phyloP scores from a whole-genome alignment of 2,888 invertebrate genomes.

The Kryphioiulus occultus region DNA sequence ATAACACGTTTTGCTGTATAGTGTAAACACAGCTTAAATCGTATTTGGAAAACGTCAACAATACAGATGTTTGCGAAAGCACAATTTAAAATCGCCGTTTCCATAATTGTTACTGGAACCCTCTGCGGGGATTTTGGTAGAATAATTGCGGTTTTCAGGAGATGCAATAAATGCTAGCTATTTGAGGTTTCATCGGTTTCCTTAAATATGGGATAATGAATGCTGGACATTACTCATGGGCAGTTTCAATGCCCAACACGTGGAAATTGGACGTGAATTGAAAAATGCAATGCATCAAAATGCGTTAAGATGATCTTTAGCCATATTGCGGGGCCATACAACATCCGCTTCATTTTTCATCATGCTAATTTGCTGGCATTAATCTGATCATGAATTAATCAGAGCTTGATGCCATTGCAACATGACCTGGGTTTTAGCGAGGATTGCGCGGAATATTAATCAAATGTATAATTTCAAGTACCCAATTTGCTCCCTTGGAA shows the following conservation, averaged over 20 bases:
- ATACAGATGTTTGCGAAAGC: no score
- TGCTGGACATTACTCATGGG: not conserved
- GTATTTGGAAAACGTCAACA: no score
- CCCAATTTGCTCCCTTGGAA: not conserved
- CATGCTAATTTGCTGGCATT: not conserved
- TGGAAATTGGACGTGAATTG: not conserved
- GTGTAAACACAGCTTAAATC: no score
- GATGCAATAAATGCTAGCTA: not conserved
- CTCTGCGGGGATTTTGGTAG: not conserved
- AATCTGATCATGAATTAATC: constrained; percentile 28
- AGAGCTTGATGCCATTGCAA: not conserved
- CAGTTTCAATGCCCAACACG: not conserved
- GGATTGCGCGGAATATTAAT: not conserved
- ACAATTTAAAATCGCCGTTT: no score
- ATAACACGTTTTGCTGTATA: no score
- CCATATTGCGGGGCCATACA: not conserved
- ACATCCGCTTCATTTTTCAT: constrained; percentile 10
- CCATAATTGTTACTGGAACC: no score
- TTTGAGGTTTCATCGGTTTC: not conserved
- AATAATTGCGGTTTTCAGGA: not conserved
- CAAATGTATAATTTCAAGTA: not conserved
- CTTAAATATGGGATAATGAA: not conserved
- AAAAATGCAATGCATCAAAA: constrained; percentile 30
- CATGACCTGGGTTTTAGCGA: not conserved
- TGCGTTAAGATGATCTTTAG: not conserved